phyloP scores from a whole-genome alignment of 2,797 vertebrate genomes.

The Mormyrops boulengeri region DNA sequence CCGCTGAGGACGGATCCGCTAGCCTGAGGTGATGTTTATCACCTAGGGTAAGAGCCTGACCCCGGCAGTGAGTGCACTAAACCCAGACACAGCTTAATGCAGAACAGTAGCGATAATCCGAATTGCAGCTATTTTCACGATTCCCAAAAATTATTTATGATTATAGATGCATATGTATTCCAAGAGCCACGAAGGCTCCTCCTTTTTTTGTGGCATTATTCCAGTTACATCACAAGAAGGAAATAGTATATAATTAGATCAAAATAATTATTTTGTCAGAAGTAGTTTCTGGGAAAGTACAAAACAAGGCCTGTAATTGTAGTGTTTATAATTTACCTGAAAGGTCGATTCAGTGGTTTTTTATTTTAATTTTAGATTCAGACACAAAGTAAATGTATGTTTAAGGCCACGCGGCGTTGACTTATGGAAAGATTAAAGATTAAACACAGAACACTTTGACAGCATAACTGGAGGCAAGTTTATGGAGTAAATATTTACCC shows the following conservation, averaged over 20 bases:
- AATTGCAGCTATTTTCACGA: not conserved
- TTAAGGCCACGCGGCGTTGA: not conserved
- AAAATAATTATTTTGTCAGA: not conserved
- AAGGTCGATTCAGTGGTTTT: not conserved
- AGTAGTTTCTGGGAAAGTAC: conserved; percentile 9
- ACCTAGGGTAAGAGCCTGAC: not conserved
- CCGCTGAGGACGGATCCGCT: not conserved
- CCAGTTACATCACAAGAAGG: not conserved
- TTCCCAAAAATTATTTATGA: not conserved
- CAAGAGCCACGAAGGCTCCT: not conserved
- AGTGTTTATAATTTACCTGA: not conserved
- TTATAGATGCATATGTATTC: not conserved
- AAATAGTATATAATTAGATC: conserved; percentile 17
- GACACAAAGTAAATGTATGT: not conserved
- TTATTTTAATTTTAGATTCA: not conserved
- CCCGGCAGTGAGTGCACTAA: no score
- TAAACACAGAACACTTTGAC: not conserved
- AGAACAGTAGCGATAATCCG: not conserved
- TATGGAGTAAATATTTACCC: conserved; percentile 12
- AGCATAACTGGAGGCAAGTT: not conserved
- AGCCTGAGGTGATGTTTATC: not conserved
- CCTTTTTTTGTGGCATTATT: not conserved
- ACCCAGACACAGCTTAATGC: not conserved
- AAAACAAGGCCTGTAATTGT: conserved; percentile 16
- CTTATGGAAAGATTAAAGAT: not conserved